A percentile compares a stretch with the other conserved stretches of the same genome.
These are phyloP conservation scores for Meteorus cinctellus DNA, from an alignment of 2,888 invertebrate genomes.

Conservation along the genomic window DNA sequence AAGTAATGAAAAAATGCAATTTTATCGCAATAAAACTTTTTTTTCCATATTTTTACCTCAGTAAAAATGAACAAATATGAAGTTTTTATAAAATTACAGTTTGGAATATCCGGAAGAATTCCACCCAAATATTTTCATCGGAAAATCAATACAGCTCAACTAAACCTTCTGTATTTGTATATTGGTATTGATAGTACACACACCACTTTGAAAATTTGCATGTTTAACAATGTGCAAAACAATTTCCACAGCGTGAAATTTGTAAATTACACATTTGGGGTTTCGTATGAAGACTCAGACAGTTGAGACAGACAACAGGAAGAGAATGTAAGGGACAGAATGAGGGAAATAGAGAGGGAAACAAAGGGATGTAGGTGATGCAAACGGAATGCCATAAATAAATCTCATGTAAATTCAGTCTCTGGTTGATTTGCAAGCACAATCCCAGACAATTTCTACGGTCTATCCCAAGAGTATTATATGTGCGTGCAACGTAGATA, in stretches of 20 bases:
- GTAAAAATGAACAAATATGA: too few relatives aligned
- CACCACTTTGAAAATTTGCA: not conserved
- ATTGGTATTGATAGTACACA: not conserved
- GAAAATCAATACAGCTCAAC: too few relatives aligned
- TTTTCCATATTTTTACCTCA: too few relatives aligned
- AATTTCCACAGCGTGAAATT: slow-evolving; percentile 23
- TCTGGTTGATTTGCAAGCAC: slow-evolving; percentile 72
- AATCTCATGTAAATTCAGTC: slow-evolving; percentile 72
- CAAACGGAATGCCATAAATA: slow-evolving; percentile 68
- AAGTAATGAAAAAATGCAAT: too few relatives aligned
- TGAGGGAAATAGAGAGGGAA: slow-evolving; percentile 18
- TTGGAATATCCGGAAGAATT: not conserved
- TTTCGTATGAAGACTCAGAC: slow-evolving; percentile 7
- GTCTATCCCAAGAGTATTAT: slow-evolving; percentile 56
- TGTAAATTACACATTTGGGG: slow-evolving; percentile 34
- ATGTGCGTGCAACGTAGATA: slow-evolving; percentile 52
- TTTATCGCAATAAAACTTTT: too few relatives aligned
- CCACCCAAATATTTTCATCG: not conserved
- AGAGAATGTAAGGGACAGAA: slow-evolving; percentile 16
- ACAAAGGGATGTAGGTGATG: slow-evolving; percentile 26
- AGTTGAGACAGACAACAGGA: slow-evolving; percentile 1
- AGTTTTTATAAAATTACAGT: too few relatives aligned
- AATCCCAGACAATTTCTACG: slow-evolving; percentile 70
- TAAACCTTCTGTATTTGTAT: too few relatives aligned
- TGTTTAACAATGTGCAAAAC: slow-evolving; percentile 19